Conservation (phyloP, 1,140 invertebrate species). For the Heliconius melpomene region DNA sequence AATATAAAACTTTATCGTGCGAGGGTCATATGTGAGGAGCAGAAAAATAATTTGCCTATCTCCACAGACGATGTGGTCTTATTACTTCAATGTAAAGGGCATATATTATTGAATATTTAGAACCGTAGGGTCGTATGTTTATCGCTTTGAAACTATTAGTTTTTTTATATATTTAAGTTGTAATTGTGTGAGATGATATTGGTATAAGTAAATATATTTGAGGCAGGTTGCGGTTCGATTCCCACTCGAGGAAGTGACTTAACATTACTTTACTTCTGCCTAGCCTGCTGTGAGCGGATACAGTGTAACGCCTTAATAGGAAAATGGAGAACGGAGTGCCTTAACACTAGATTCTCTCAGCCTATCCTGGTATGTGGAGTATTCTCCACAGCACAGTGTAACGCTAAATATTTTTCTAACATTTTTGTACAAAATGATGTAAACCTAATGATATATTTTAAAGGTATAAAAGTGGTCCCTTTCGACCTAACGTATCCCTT, state of each 20-base stretch:
- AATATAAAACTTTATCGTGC: constrained; percentile 51
- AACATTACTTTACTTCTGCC: too few species aligned
- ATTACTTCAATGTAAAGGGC: not conserved
- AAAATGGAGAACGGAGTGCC: too few species aligned
- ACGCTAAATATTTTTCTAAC: too few species aligned
- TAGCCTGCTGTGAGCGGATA: too few species aligned
- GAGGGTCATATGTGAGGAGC: constrained; percentile 59
- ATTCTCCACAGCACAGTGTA: too few species aligned
- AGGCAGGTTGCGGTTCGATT: too few species aligned
- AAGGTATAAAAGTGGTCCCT: not conserved
- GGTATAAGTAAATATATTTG: not conserved
- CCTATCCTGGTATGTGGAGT: too few species aligned
- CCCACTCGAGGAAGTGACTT: too few species aligned
- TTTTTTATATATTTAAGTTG: not conserved
- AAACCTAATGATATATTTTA: not conserved
- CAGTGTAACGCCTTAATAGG: too few species aligned
- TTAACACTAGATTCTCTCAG: too few species aligned
- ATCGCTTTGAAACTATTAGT: not conserved
- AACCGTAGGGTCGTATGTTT: not conserved
- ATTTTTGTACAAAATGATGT: not conserved
- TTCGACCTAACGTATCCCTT: not conserved
- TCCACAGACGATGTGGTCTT: not conserved
- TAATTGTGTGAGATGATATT: not conserved
- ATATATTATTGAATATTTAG: not conserved
- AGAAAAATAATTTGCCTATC: constrained; percentile 75